Evolutionary conservation across 2,113 vertebrate genomes (phyloP).

Genomic region (Motacilla alba): DNA sequence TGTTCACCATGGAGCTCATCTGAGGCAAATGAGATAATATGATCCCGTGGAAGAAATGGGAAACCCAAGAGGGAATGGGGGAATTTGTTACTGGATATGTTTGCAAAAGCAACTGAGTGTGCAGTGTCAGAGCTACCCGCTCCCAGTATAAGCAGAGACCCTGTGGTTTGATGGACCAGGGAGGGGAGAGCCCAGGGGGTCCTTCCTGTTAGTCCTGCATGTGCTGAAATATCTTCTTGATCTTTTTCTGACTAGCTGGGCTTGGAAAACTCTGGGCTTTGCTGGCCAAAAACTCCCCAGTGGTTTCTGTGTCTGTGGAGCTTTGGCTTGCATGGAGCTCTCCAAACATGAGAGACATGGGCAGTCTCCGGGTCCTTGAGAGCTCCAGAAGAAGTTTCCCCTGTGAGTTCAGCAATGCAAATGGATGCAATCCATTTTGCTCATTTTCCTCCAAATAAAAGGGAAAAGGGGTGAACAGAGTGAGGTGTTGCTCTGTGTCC

Average conservation of each 20-base stretch:
- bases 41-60: neutral
- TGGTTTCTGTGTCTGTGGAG: neutral
- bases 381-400: neutral
- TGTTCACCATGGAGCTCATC: neutral
- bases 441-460: neutral
- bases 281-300: neutral
- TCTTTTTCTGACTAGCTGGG: neutral
- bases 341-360: neutral
- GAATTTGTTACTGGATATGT: slow-evolving; percentile 41
- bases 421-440: neutral
- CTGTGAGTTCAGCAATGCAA: neutral
- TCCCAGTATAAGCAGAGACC: neutral
- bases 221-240: neutral
- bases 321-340: neutral
- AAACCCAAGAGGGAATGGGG: slow-evolving; percentile 21
- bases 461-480: neutral
- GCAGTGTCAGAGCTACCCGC: neutral
- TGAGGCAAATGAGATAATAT: slow-evolving; percentile 28
- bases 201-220: neutral
- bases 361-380: neutral
- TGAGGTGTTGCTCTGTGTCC: neutral
- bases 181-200: neutral
- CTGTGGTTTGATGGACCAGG: neutral
- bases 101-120: neutral
- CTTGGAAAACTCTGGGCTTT: neutral